Conservation (phyloP, 2,888 invertebrate genomes). For the Pristionchus maxplancki region DNA sequence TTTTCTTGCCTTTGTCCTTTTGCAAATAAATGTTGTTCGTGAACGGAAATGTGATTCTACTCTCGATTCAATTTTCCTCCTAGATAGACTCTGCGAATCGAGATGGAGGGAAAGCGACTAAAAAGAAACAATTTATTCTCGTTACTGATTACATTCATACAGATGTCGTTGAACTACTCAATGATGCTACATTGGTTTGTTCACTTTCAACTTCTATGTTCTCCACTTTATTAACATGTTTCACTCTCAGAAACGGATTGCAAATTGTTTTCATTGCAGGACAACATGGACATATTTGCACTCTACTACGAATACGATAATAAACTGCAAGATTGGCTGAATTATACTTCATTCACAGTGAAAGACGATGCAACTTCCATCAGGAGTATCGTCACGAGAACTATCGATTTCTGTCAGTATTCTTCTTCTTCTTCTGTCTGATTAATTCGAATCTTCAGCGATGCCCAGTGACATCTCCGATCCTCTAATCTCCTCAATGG, state of each 20-base stretch:
- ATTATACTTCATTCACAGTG: neutral
- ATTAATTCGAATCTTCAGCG: neutral
- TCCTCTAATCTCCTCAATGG: neutral
- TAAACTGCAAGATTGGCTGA: neutral
- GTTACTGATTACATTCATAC: conserved; percentile 38
- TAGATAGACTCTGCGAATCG: conserved; percentile 41
- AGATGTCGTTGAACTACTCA: conserved; percentile 21
- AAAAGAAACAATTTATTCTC: conserved; percentile 44
- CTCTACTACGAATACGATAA: conserved; percentile 23
- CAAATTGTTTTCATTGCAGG: neutral
- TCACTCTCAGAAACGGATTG: neutral
- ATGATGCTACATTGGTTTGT: neutral
- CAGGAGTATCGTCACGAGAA: neutral
- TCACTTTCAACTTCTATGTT: neutral
- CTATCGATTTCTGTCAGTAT: conserved; percentile 15
- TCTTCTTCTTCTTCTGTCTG: neutral
- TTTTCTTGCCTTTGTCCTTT: neutral
- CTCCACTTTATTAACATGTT: too few relatives aligned
- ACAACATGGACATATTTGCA: conserved; percentile 18
- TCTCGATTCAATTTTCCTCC: neutral
- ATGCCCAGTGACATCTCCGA: neutral
- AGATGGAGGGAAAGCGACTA: neutral
- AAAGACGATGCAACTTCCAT: neutral
- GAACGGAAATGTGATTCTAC: neutral
- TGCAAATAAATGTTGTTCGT: neutral